These are phyloP conservation scores for Maconellicoccus hirsutus DNA, from an alignment of 1,140 invertebrate genomes.

Conservation along the genomic window DNA sequence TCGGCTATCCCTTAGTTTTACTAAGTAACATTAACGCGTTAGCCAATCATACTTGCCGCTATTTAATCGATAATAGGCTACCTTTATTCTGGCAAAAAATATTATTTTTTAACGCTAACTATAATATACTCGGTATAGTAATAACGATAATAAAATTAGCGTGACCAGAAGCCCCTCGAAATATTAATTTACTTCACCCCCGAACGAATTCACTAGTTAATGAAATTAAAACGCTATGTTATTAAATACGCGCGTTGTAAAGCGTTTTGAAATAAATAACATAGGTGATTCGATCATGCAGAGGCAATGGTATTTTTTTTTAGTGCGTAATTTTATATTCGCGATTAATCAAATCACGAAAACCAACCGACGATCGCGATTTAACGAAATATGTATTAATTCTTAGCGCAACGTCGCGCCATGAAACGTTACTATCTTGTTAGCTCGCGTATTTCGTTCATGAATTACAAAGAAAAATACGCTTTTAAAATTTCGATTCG, in stretches of 20 bases:
- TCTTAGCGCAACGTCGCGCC: too few species aligned
- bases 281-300: background rate
- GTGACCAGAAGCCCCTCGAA: conserved; percentile 19
- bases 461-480: background rate
- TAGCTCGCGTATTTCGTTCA: too few species aligned
- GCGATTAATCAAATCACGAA: too few species aligned
- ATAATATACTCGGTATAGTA: background rate
- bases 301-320: too few species aligned
- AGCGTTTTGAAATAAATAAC: background rate
- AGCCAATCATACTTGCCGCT: background rate
- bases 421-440: too few species aligned
- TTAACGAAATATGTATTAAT: too few species aligned
- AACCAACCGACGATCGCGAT: too few species aligned
- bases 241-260: conserved; percentile 14
- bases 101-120: conserved; percentile 16
- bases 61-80: conserved; percentile 17
- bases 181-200: conserved; percentile 16
- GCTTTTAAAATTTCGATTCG: background rate
- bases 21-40: background rate
- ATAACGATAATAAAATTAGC: conserved; percentile 22
- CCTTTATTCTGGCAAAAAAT: conserved; percentile 7
- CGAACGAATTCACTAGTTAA: conserved; percentile 6
- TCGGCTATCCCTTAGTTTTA: conserved; percentile 1
- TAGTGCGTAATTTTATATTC: too few species aligned
- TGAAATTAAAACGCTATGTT: conserved; percentile 21